Evolutionary conservation across 2,888 invertebrate species (phyloP).

Genomic region (Cordilura impudica): DNA sequence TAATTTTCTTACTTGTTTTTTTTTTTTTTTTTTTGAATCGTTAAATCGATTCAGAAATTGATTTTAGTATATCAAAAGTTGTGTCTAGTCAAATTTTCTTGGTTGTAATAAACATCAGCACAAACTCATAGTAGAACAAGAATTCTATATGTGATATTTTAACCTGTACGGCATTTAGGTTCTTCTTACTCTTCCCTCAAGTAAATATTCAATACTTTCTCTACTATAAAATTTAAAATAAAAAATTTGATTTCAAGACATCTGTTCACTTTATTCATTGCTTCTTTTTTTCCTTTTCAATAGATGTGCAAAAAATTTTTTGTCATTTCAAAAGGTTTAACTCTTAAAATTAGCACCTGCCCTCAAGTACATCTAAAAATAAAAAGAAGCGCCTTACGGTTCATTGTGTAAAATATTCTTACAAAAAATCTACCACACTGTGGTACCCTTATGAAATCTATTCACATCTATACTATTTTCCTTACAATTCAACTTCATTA

Average conservation of each 20-base stretch:
- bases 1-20: too few relatives aligned
- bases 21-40: too few relatives aligned
- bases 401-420: background rate
- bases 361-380: conserved; percentile 16
- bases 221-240: background rate
- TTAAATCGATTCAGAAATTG: too few relatives aligned
- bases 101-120: too few relatives aligned
- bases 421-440: background rate
- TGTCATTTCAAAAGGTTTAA: conserved; percentile 33
- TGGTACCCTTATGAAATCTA: conserved; percentile 6
- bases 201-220: too few relatives aligned
- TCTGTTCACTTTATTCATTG: background rate
- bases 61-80: too few relatives aligned
- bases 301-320: conserved; percentile 32
- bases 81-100: too few relatives aligned
- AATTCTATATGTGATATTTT: too few relatives aligned
- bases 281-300: background rate
- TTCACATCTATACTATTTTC: background rate
- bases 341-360: conserved; percentile 50
- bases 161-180: too few relatives aligned
- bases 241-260: conserved; percentile 7
- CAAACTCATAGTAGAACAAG: too few relatives aligned
- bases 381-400: conserved; percentile 42
- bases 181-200: too few relatives aligned
- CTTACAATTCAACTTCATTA: conserved; percentile 25